Evolutionary conservation across 2,888 invertebrate species (phyloP), one percentile per base, ranked within the genome.

Genomic region (Halocaridina rubra): DNA sequence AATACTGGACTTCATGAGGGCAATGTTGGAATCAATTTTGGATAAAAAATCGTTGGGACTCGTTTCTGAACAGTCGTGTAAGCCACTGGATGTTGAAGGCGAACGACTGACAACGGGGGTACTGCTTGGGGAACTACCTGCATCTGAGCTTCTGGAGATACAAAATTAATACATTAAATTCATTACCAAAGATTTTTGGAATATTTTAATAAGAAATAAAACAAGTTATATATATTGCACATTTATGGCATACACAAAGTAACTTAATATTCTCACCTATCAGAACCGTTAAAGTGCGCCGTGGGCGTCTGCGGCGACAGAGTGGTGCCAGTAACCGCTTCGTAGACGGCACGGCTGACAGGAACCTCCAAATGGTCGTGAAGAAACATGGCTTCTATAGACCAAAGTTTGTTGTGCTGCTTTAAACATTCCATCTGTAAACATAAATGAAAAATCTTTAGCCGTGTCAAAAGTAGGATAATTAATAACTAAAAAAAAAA

Each of bases 21-120:
- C 86, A 59, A 88, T 88, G 79, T 86, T 88, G 27, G 80, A 80
- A 79, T 88, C 88, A 27, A 88, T 88, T 81, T 88, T 86, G 74
- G 88, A 86, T n/a, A 88, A 74, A 76, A 88, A 82, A 71, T 88
- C 88, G 22, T 19, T 67, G n/a, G 88, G 86, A 16, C 67, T 76
- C 30, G 77, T 88, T 71, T 88, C 88, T 13, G 88, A 88, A 69
- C 85, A 88, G 75, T 88, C 88, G 39, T 80, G 80, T 46, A 86
- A 78, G 71, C 82, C 82, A 72, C 82, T 82, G 7, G 74, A 57
- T 13, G 74, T 74, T 32, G 82, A 82, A 10, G 82, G 82, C 39
- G 80, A 80, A 10, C 61, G 72, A 33, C 61, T 74, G 19, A 74
- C 64, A 8, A 74, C 72, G 29, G 74, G 72, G 78, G 61, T 77